Base-by-base conservation (phyloP, 1,140 invertebrate genomes). In the Zaprionus tsacasi region DNA sequence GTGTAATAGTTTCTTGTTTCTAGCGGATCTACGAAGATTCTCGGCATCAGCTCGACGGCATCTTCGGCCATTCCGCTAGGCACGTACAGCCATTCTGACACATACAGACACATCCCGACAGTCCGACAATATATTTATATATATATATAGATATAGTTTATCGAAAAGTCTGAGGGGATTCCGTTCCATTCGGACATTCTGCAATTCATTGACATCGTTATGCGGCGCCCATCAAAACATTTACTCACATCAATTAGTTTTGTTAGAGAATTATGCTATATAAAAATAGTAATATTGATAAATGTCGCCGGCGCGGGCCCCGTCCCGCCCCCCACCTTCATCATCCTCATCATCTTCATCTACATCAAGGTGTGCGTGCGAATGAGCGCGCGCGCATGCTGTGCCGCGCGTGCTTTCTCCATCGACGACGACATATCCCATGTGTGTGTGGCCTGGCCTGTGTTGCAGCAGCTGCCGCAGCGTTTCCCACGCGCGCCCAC, bases 241-340 rank as follows among this genome's bases (percentile, higher is more conserved):
- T 35, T 8, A 10, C 33, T 35, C 33, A 35, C 27, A 55, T 30
- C 52, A n/a, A 55, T 55, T 33, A 27, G 21, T 15, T 55, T n/a
- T 61, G 69, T 50, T 74, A 60, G 43, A 74, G 79, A 88, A 82
- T 83, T 82, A 87, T 77, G 80, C 83, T 88, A 88, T 88, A 88
- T 68, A 67, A 82, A 88, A 87, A 72, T 75, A 75, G 45, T 74
- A 83, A 80, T 83, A 88, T 87, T 87, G 83, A 80, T 87, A 80
- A 80, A 80, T 87, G 63, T 78, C 77, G 64, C 61, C 45, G 27
- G 27, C n/a, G n/a, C 17, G 67, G 48, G 57, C 35, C 58, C 21
- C 21, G 6, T 17, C 21, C n/a, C 33, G 15, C 58, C 43, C 43
- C 21, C 25, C 40, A 45, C 27, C 21, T 6, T 38, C 11, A 40